Evolutionary conservation across 1,140 invertebrate genomes (phyloP), one percentile per base, ranked within the genome.

Genomic region (Brachionus rubens): DNA sequence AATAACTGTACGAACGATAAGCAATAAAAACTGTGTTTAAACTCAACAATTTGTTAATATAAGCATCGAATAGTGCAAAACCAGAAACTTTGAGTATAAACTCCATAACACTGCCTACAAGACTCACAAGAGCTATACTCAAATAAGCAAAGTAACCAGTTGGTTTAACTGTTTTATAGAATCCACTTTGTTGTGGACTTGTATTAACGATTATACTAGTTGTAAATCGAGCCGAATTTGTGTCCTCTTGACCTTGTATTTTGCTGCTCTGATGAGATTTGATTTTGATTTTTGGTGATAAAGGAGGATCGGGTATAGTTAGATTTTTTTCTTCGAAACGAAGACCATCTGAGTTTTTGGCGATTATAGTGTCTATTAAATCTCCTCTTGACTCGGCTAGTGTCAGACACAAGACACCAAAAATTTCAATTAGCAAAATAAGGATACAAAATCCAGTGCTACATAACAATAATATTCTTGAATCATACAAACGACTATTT

Each of bases 91-190:
- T 48, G 0, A 72, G 68, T 30, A 72, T 6, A 72, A 72, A 72
- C 24, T 72, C 46, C 68, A 72, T 72, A 7, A 72, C 47, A 52
- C 46, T 72, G 30, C 68, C 68, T 2, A 72, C 26, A 3, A 50
- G 33, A 72, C n/a, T 72, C 7, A 72, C 28, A 16, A 72, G 41
- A 41, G 68, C 68, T n/a, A 72, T 72, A 24, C 30, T 54, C 28
- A 72, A 72, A 72, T 36, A 72, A 40, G 68, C 46, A 50, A 72
- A 72, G 14, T 72, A 72, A 19, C 68, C 68, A 12, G 46, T 54
- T 12, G 68, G 68, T 36, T 72, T 72, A 6, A 72, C 50, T 50
- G 68, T 72, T n/a, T 26, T 48, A 19, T 50, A 72, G 12, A 72
- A 12, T 10, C 33, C 46, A 24, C 43, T 50, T 14, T 36, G 43